Percentiles rank a stretch among this genome's conserved stretches.
Evolutionary conservation across 2,113 vertebrate species (phyloP).

Genomic region (Felis catus): DNA sequence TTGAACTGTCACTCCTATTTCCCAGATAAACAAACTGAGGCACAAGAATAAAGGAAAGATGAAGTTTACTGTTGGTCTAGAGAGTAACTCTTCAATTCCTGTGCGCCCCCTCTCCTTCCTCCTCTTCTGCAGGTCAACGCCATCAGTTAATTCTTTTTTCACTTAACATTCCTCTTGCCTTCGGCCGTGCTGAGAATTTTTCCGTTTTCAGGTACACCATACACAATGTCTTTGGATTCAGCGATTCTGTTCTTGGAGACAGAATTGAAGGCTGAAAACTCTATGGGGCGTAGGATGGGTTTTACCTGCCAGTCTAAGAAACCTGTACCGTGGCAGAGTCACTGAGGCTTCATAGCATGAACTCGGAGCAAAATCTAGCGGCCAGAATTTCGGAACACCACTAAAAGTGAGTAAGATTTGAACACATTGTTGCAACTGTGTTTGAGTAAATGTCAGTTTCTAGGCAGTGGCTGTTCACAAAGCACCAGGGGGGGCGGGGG

Average conservation of each 20-base stretch:
- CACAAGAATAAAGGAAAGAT: neutral
- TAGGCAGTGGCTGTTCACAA: neutral
- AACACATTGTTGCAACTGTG: neutral
- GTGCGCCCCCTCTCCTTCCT: accelerated
- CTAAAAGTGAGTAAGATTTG: neutral
- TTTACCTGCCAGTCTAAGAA: neutral
- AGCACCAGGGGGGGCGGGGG: neutral
- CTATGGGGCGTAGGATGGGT: neutral
- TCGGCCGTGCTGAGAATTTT: neutral
- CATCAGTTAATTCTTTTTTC: neutral
- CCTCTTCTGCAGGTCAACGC: neutral
- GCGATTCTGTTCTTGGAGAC: neutral
- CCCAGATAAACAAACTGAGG: neutral
- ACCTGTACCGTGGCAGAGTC: neutral
- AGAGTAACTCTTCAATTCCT: neutral
- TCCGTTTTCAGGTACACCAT: neutral
- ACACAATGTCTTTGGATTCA: neutral
- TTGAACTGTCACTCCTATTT: neutral
- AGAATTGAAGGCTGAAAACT: neutral
- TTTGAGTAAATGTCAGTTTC: neutral
- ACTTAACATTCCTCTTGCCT: neutral
- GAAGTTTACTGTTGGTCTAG: neutral
- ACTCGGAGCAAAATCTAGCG: neutral
- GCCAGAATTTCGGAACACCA: neutral
- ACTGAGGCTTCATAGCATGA: neutral